phyloP scores from a whole-genome alignment of 1,140 invertebrate genomes.

The Brachionus asplanchnoidis region DNA sequence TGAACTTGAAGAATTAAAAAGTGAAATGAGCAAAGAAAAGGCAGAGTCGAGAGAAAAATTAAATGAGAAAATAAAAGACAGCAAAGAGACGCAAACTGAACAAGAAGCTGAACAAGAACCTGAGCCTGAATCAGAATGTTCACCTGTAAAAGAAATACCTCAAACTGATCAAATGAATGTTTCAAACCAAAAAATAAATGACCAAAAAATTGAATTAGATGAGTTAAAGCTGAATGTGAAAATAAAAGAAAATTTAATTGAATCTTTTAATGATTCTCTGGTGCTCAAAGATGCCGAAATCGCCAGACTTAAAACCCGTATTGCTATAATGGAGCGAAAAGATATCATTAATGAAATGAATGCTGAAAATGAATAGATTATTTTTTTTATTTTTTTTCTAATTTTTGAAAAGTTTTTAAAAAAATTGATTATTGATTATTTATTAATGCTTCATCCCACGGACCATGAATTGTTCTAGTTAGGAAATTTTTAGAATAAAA shows the following conservation, averaged over 20 bases:
- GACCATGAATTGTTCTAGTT: constrained; percentile 38
- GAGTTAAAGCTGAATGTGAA: neutral
- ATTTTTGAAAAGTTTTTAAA: neutral
- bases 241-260: constrained; percentile 19
- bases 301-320: neutral
- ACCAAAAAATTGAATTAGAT: neutral
- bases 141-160: neutral
- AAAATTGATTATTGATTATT: neutral
- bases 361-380: neutral
- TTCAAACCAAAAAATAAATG: neutral
- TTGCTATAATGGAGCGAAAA: constrained; percentile 28
- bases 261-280: constrained; percentile 21
- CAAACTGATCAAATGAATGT: neutral
- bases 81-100: constrained; percentile 30
- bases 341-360: constrained; percentile 16
- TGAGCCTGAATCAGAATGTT: neutral
- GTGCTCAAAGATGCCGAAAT: constrained; percentile 38
- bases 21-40: neutral
- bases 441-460: constrained; percentile 37
- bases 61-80: neutral
- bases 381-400: neutral
- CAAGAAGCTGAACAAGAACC: neutral
- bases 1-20: constrained; percentile 7
- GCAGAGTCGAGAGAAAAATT: neutral
- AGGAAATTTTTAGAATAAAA: neutral